Conservation (phyloP, 2,113 vertebrate genomes). For the Anguilla rostrata region DNA sequence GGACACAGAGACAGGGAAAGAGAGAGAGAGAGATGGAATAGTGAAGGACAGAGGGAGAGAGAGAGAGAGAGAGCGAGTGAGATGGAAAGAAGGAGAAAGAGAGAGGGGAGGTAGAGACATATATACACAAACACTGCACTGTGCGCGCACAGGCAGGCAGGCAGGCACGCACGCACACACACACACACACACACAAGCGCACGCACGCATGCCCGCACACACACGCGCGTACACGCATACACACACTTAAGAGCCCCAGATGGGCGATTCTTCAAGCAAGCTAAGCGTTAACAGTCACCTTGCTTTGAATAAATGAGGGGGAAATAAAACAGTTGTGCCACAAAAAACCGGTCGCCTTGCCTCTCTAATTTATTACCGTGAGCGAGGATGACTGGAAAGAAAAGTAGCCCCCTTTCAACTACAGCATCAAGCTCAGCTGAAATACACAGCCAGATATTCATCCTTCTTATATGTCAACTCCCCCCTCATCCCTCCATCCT, state of each 20-base stretch:
- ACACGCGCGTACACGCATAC: slow-evolving; percentile 65
- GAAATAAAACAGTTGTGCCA: slow-evolving; percentile 50
- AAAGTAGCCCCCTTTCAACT: slow-evolving; percentile 42
- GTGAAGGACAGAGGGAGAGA: slow-evolving; percentile 16
- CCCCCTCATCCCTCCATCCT: slow-evolving; percentile 33
- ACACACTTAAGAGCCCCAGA: slow-evolving; percentile 79
- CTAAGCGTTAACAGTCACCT: slow-evolving; percentile 89
- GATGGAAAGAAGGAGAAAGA: slow-evolving; percentile 64
- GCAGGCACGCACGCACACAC: slow-evolving; percentile 44
- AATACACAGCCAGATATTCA: slow-evolving; percentile 36
- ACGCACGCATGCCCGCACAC: slow-evolving; percentile 61
- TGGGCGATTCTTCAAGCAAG: slow-evolving; percentile 92
- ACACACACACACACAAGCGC: slow-evolving; percentile 72
- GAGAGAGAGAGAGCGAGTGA: slow-evolving; percentile 33
- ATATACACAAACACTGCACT: slow-evolving; percentile 73
- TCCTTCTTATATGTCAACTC: slow-evolving; percentile 50
- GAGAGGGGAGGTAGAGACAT: slow-evolving; percentile 48
- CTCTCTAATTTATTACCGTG: slow-evolving; percentile 50
- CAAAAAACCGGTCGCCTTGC: slow-evolving; percentile 40
- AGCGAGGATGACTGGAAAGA: slow-evolving; percentile 53
- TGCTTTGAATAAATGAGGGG: slow-evolving; percentile 69
- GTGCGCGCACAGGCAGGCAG: slow-evolving; percentile 55
- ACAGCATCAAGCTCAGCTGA: slow-evolving; percentile 46
- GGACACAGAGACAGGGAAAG: slow-evolving; percentile 57
- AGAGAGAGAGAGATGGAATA: slow-evolving; percentile 34